phyloP scores from a whole-genome alignment of 2,797 vertebrate species.

The Erpetoichthys calabaricus region DNA sequence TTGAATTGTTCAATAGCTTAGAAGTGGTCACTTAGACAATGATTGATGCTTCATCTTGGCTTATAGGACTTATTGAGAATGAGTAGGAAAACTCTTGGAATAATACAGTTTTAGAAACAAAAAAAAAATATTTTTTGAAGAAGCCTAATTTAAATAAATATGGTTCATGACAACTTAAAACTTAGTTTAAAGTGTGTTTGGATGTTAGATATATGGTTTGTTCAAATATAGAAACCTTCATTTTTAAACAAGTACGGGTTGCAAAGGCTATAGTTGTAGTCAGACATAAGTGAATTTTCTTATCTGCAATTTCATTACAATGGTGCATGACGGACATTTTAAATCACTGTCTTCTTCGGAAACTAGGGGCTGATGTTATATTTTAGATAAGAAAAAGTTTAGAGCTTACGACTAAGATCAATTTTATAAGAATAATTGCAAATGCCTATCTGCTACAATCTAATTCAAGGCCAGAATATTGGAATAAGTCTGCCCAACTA shows the following conservation, averaged over 20 bases:
- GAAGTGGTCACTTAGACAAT: no score
- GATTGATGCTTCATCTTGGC: no score
- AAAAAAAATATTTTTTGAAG: no score
- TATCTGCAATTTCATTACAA: slow-evolving; percentile 1
- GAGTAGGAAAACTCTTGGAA: no score
- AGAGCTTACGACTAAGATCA: not conserved
- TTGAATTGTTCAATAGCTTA: no score
- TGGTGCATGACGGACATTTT: slow-evolving; percentile 1
- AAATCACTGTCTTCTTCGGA: not conserved
- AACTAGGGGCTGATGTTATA: not conserved
- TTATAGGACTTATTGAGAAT: no score
- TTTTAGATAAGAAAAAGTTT: slow-evolving; percentile 4
- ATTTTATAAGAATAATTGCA: slow-evolving; percentile 3
- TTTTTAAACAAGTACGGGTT: not conserved
- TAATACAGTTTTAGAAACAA: no score
- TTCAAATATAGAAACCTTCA: not conserved
- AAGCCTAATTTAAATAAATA: no score
- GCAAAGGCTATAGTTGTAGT: not conserved
- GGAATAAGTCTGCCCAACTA: not conserved
- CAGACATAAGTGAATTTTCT: slow-evolving; percentile 1
- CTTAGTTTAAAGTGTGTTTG: no score
- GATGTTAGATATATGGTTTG: not conserved
- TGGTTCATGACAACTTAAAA: no score
- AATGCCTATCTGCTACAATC: not conserved
- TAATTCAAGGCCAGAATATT: slow-evolving; percentile 1